Percentiles rank a stretch among this genome's conserved stretches.
phyloP scores from a whole-genome alignment of 2,113 vertebrate species.

The Istiophorus platypterus region DNA sequence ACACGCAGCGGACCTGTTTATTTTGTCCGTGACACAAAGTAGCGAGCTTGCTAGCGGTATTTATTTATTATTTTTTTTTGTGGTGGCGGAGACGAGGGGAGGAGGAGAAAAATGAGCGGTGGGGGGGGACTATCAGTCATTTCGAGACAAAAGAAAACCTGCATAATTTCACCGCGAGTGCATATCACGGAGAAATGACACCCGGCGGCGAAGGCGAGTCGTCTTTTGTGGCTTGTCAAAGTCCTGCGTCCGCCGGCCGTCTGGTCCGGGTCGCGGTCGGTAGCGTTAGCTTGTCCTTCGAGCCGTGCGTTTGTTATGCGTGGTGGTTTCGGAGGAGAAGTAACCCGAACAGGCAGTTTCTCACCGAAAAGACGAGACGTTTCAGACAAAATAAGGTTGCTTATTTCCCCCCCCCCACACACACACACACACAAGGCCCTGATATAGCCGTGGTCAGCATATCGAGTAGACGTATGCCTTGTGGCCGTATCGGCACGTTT shows the following conservation, averaged over 20 bases:
- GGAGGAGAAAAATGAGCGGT: neutral
- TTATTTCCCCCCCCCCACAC: constrained; percentile 42
- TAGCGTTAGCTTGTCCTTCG: constrained; percentile 73
- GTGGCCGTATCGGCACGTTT: constrained; percentile 56
- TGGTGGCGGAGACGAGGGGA: constrained; percentile 3
- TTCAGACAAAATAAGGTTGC: constrained; percentile 52
- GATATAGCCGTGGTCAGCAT: constrained; percentile 39
- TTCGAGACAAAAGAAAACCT: constrained; percentile 69
- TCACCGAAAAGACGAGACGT: constrained; percentile 21
- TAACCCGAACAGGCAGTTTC: constrained; percentile 62
- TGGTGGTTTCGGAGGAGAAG: constrained; percentile 23
- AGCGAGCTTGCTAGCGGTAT: constrained; percentile 82
- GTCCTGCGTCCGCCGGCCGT: constrained; percentile 36
- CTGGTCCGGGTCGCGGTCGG: constrained; percentile 12
- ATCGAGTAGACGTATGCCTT: constrained; percentile 17
- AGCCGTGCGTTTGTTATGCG: constrained; percentile 40
- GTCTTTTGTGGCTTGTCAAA: constrained; percentile 52
- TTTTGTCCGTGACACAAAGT: constrained; percentile 86
- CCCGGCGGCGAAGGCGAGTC: constrained; percentile 4
- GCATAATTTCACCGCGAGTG: constrained; percentile 5
- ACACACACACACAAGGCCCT: constrained; percentile 55
- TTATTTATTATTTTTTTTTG: no score
- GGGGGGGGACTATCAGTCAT: constrained; percentile 26
- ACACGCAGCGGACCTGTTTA: constrained; percentile 79
- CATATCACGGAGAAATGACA: neutral